These are phyloP conservation scores for Tor tambroides DNA, from an alignment of 2,113 vertebrate species.

Conservation along the genomic window DNA sequence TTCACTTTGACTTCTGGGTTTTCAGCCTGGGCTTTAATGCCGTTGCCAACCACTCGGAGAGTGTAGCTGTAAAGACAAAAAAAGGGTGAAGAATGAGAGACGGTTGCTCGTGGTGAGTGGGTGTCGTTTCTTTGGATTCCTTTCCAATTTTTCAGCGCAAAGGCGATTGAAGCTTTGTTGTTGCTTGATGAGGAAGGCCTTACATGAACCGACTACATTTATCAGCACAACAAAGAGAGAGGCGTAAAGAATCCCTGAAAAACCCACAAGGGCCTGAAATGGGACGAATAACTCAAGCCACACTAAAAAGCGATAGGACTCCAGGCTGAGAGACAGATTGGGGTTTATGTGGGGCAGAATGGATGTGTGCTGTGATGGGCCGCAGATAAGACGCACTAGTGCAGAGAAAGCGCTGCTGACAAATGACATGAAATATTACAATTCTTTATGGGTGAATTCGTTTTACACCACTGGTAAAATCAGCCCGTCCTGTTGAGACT, in stretches of 20 bases:
- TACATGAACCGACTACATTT: constrained; percentile 29
- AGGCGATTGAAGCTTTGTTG: constrained; percentile 10
- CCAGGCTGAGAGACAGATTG: constrained; percentile 21
- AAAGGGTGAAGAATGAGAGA: constrained; percentile 25
- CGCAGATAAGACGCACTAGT: constrained; percentile 25
- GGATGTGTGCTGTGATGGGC: constrained; percentile 11
- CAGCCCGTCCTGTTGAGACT: background rate
- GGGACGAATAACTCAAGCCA: constrained; percentile 30
- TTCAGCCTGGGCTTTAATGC: constrained; percentile 83
- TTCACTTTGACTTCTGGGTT: constrained; percentile 91
- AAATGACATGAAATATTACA: constrained; percentile 40
- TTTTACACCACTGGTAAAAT: constrained; percentile 27
- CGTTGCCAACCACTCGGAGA: constrained; percentile 83
- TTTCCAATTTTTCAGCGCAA: constrained; percentile 12
- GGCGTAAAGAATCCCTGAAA: background rate
- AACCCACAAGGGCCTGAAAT: constrained; percentile 5
- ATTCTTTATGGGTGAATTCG: constrained; percentile 34
- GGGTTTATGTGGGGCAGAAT: constrained; percentile 35
- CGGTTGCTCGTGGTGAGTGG: background rate
- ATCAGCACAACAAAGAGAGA: background rate
- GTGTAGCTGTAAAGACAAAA: constrained; percentile 79
- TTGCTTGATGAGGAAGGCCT: constrained; percentile 28
- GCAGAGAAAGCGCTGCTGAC: constrained; percentile 19
- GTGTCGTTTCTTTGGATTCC: constrained; percentile 19
- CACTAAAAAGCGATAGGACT: background rate